Conservation (phyloP, 2,113 vertebrate genomes). For the Myrmecobius fasciatus region DNA sequence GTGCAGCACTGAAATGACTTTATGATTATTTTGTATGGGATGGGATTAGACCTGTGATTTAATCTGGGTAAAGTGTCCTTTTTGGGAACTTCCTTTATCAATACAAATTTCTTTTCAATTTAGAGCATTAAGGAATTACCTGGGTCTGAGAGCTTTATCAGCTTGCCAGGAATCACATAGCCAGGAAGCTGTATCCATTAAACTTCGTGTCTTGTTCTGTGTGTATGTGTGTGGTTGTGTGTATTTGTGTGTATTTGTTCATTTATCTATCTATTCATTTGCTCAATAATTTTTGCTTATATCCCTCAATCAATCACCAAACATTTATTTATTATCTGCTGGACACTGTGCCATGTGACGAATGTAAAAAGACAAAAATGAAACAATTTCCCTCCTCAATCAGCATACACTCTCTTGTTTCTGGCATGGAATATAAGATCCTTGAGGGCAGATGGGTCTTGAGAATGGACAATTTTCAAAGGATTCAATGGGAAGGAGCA, state of each 20-base stretch:
- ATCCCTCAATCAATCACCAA: neutral
- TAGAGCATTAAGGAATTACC: neutral
- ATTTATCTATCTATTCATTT: too few species aligned
- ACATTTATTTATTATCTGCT: neutral
- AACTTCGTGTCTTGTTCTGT: neutral
- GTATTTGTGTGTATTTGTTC: too few species aligned
- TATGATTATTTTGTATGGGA: neutral
- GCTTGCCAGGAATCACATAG: neutral
- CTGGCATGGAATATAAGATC: neutral
- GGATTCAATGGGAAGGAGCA: neutral
- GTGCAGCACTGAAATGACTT: neutral
- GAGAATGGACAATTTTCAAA: neutral
- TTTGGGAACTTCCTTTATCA: neutral
- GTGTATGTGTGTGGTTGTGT: neutral
- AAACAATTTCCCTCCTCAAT: neutral
- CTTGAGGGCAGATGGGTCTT: neutral
- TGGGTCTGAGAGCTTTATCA: neutral
- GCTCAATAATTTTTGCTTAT: too few species aligned
- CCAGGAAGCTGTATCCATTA: neutral
- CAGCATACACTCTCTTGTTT: neutral
- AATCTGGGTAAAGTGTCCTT: neutral
- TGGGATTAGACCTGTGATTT: neutral
- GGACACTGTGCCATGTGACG: neutral
- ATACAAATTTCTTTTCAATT: neutral
- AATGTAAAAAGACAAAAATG: neutral